Evolutionary conservation across 2,797 vertebrate genomes (phyloP), one percentile per base, ranked within the genome.

Genomic region (Thunnus albacares): DNA sequence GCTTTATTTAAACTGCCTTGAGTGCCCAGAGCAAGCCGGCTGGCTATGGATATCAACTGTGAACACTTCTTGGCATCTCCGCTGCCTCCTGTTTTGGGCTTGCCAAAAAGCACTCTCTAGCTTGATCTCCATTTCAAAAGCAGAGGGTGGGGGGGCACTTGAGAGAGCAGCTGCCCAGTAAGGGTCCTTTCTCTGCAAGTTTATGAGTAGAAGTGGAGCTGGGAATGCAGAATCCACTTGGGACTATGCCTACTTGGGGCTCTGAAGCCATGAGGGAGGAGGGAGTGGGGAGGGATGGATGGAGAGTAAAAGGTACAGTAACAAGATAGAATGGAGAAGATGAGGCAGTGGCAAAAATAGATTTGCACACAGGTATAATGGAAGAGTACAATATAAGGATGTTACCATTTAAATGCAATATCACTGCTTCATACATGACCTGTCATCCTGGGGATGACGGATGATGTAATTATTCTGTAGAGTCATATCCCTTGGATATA

Each of bases 81-180:
- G n/a, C 17, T 52, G 52, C 53, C 78, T 82, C 55, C 76, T 82
- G 73, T 85, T 92, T 77, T 80, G 10, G 14, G 58, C 60, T 59
- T 79, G 87, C 84, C 88, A 93, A 90, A 88, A 90, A 81, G 72
- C 57, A 18, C 73, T 71, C 82, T 77, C 43, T 71, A 56, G 75
- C 67, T 79, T 83, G 70, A 92, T 93, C 92, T 92, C 86, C 90
- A 93, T 91, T 86, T 93, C 86, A 93, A 92, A 93, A 90, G 82
- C 71, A 43, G 26, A 71, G 56, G 20, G 33, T 6, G 20, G 41
- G 71, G 38, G 30, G 52, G 69, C 72, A 83, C 82, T 87, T 60
- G 70, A 83, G 82, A 85, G 79, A 85, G 84, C 88, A 90, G 78
- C 89, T 90, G 83, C 80, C 82, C 79, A 84, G 72, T 81, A 91